Evolutionary conservation across 2,113 vertebrate genomes (phyloP).

Genomic region (Pedetes capensis): DNA sequence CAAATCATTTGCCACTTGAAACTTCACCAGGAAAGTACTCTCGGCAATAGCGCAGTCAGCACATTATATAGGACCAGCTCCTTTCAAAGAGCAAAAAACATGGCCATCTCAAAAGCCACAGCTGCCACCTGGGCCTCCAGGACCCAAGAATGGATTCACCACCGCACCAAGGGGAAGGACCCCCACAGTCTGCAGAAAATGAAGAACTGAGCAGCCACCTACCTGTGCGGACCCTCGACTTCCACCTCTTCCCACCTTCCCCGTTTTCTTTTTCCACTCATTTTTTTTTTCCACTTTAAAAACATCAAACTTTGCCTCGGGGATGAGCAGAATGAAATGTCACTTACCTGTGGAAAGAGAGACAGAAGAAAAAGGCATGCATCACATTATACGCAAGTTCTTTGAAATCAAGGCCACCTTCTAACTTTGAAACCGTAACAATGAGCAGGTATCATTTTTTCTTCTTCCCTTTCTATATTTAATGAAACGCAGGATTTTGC

Average conservation of each 20-base stretch:
- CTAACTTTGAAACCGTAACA: conserved; percentile 82
- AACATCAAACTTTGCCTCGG: conserved; percentile 80
- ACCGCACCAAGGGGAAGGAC: fast-evolving
- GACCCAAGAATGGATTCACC: not conserved
- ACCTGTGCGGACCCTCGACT: conserved; percentile 73
- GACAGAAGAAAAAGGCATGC: conserved; percentile 73
- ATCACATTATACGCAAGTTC: conserved; percentile 65
- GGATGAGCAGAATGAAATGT: conserved; percentile 82
- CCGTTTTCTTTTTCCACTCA: conserved; percentile 51
- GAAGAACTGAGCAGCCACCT: conserved; percentile 50
- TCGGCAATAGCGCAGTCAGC: not conserved
- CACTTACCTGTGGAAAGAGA: conserved; percentile 83
- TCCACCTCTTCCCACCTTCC: conserved; percentile 70
- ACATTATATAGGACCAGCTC: fast-evolving
- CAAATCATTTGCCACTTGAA: not conserved
- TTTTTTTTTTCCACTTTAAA: conserved; percentile 70
- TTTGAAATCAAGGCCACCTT: conserved; percentile 84
- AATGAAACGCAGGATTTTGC: conserved; percentile 67
- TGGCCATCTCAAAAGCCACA: not conserved
- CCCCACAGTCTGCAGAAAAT: not conserved
- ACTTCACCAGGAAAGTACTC: not conserved
- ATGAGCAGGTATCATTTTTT: conserved; percentile 71
- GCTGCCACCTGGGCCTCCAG: fast-evolving
- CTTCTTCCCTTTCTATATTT: conserved; percentile 71
- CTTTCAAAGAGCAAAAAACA: not conserved